A percentile compares a stretch with the other conserved stretches of the same genome.
Evolutionary conservation across 2,888 invertebrate species (phyloP).

Genomic region (Dione vanillae): DNA sequence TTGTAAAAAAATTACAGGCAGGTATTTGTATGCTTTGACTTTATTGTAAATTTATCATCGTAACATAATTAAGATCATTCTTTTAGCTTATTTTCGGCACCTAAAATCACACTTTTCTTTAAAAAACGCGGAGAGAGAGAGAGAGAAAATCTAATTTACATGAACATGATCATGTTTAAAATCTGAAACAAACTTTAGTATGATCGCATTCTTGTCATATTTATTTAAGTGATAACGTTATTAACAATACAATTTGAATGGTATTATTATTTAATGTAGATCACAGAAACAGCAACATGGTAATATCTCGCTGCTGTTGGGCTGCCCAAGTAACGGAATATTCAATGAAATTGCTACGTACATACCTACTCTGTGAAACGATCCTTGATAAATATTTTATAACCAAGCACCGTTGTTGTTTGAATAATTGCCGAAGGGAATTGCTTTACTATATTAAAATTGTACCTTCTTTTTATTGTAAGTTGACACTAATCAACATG

Average conservation of each 20-base stretch:
- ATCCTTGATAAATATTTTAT: slow-evolving; percentile 24
- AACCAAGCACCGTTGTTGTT: slow-evolving; percentile 9
- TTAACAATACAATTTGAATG: background rate
- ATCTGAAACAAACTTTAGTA: too few relatives aligned
- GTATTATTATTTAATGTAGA: background rate
- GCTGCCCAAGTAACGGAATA: slow-evolving; percentile 4
- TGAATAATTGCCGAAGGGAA: slow-evolving; percentile 5
- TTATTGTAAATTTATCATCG: background rate
- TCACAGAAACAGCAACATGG: background rate
- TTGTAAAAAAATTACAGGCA: background rate
- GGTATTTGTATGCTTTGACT: background rate
- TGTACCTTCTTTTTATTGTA: slow-evolving; percentile 6
- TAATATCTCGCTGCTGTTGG: background rate
- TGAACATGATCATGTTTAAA: too few relatives aligned
- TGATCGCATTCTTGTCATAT: too few relatives aligned
- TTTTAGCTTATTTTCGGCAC: too few relatives aligned
- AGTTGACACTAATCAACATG: background rate
- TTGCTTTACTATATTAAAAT: slow-evolving; percentile 13
- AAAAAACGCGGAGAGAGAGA: background rate
- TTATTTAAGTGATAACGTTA: background rate
- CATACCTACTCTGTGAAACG: slow-evolving; percentile 4
- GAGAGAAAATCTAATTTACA: too few relatives aligned
- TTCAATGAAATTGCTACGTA: slow-evolving; percentile 21
- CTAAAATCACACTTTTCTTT: background rate
- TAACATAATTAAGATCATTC: too few relatives aligned